Percentiles rank a stretch among this genome's conserved stretches.
Evolutionary conservation across 2,113 vertebrate genomes (phyloP).

Genomic region (Vulpes vulpes): DNA sequence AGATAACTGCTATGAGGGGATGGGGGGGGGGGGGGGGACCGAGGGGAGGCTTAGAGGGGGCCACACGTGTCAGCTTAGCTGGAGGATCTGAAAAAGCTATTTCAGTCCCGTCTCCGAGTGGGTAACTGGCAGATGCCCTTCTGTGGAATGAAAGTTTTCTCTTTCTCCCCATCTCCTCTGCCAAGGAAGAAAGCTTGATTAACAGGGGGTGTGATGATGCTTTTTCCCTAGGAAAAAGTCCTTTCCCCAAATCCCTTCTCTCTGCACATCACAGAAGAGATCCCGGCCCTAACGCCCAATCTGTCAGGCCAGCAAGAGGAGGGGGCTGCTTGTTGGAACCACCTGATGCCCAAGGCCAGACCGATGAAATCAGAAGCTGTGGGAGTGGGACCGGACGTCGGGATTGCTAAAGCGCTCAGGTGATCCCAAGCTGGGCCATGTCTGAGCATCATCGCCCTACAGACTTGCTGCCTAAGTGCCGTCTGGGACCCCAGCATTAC

Average conservation of each 20-base stretch:
- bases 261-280: neutral
- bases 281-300: rapidly evolving
- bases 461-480: neutral
- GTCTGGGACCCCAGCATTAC: neutral
- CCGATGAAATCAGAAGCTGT: too few species aligned
- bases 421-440: neutral
- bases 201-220: neutral
- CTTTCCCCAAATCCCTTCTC: neutral
- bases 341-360: neutral
- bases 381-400: rapidly evolving
- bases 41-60: neutral
- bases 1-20: slow-evolving; percentile 22
- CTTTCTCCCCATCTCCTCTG: slow-evolving; percentile 19
- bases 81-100: slow-evolving; percentile 56
- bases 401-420: neutral
- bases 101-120: neutral
- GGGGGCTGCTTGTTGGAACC: neutral
- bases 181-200: neutral
- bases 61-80: slow-evolving; percentile 25
- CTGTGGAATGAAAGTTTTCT: slow-evolving; percentile 11
- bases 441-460: neutral
- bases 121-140: slow-evolving; percentile 63
- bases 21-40: neutral
- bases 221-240: neutral
- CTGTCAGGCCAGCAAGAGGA: too few species aligned